Evolutionary conservation across 2,113 vertebrate species (phyloP), one percentile per base, ranked within the genome.

Genomic region (Catharus minimus): DNA sequence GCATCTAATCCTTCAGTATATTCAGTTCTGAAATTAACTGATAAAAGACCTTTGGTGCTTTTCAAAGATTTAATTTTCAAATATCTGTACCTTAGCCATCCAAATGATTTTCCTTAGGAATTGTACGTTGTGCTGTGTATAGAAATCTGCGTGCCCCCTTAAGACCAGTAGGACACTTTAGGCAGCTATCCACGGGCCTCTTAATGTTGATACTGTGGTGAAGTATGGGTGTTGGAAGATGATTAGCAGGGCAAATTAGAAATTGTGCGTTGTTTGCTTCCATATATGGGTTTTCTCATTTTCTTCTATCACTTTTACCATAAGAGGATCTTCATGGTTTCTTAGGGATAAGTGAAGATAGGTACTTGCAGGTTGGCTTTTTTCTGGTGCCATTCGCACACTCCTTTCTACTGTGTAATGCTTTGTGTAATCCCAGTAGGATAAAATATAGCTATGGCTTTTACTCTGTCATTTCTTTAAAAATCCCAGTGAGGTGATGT

Each of bases 141-240:
- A 5, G 57, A 20, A 43, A 38, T 33, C 9, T 52, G 7, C 23
- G 8, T 62, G 23, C 38, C 28, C 7, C 5, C 5, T 53, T 33
- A 15, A 22, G 49, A 53, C 18, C 38, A 39, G 16, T 73, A 32
- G 38, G 38, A 38, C 10, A 5, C 30, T 74, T 83, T 3, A 38
- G 43, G 44, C 28, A 38, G 38, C 32, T 41, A 14, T 13, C 20
- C 5, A 0, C 47, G 56, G 1, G 1, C 3, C 7, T 81, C 38
- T 47, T 69, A 57, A 30, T n/a, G 14, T 55, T 86, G 20, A 19
- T 9, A 10, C 3, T 39, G 2, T 61, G 20, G 11, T 61, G 10
- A 80, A 41, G 4, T 41, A 3, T 6, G 14, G 9, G 4, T 5
- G 0, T 68, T 79, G 21, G 41, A 50, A 36, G 41, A 19, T 22